phyloP scores from a whole-genome alignment of 2,113 vertebrate genomes.

The Carassius carassius region DNA sequence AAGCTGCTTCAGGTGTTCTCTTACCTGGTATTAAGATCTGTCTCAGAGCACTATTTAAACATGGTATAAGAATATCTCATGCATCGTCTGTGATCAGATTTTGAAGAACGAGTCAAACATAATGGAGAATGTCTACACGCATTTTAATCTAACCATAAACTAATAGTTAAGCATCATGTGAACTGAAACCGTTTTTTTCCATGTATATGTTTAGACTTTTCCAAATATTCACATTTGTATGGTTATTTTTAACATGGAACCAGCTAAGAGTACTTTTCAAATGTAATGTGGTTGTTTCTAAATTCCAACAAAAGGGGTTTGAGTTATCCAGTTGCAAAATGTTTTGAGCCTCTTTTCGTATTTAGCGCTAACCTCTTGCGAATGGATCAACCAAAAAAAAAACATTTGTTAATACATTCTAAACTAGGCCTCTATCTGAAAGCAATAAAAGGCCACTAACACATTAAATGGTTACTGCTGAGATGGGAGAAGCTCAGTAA shows the following conservation, averaged over 20 bases:
- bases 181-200: background rate
- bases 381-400: background rate
- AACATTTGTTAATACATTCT: background rate
- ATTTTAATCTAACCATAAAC: background rate
- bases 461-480: slow-evolving; percentile 1
- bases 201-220: background rate
- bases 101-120: background rate
- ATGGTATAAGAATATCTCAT: background rate
- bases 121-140: background rate
- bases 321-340: background rate
- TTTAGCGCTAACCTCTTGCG: background rate
- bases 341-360: background rate
- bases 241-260: background rate
- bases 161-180: background rate
- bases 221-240: background rate
- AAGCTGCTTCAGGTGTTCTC: background rate
- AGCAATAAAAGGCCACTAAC: slow-evolving; percentile 18
- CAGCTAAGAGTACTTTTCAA: background rate
- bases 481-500: slow-evolving; percentile 3
- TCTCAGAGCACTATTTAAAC: background rate
- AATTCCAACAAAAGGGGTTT: background rate
- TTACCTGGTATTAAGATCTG: background rate
- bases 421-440: slow-evolving; percentile 5
- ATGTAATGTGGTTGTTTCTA: background rate
- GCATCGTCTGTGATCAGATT: background rate